Percentiles rank a stretch among this genome's conserved stretches.
phyloP scores from a whole-genome alignment of 2,797 vertebrate genomes.

The Schizopygopsis pylzovi region DNA sequence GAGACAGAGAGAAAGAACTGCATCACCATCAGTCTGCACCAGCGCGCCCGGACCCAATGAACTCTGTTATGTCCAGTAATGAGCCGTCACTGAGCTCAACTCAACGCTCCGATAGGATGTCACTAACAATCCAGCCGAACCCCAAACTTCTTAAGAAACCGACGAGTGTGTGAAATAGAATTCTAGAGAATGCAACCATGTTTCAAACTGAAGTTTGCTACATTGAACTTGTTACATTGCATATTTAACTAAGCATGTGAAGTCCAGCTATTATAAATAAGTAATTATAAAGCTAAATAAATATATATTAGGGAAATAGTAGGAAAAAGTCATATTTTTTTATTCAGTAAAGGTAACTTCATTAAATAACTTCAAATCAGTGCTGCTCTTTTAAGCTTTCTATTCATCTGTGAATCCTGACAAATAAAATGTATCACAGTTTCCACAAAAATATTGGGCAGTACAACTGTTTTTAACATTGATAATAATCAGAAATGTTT shows the following conservation, averaged over 20 bases:
- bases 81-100: constrained; percentile 13
- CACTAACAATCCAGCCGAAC: constrained; percentile 18
- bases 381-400: background rate
- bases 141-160: background rate
- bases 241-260: background rate
- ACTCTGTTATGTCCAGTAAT: constrained; percentile 38
- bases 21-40: constrained; percentile 17
- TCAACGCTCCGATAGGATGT: background rate
- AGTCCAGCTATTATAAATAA: background rate
- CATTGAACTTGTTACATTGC: background rate
- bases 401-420: background rate
- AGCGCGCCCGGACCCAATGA: constrained; percentile 8
- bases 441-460: background rate
- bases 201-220: background rate
- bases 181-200: background rate
- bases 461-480: background rate
- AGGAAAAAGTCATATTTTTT: background rate
- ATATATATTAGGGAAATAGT: background rate
- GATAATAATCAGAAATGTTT: background rate
- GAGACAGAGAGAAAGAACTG: constrained; percentile 45
- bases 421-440: background rate
- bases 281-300: background rate
- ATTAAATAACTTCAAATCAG: background rate
- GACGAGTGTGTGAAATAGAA: background rate
- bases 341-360: background rate